Evolutionary conservation across 2,888 invertebrate species (phyloP), one percentile per base, ranked within the genome.

Genomic region (Argyresthia goedartella): DNA sequence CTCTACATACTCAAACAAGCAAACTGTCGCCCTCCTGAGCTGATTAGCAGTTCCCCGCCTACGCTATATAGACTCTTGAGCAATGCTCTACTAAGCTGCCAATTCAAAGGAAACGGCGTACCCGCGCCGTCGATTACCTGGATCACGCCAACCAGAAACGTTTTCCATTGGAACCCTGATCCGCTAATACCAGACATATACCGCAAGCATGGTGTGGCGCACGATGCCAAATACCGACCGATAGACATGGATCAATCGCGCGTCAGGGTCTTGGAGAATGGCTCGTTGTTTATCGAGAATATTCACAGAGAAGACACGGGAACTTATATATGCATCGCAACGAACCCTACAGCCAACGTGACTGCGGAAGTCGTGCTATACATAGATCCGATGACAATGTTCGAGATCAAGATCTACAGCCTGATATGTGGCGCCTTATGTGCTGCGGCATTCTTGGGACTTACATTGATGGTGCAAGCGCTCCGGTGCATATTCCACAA

Each of bases 331-430:
- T 98, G 97, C 72, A 91, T 92, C 68, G 96, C 95, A 44, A 90
- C 92, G 64, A 97, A 97, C 81, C 92, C 95, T 13, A 88, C 93
- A 58, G 93, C 93, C 52, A 96, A 95, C 72, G 85, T 89, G 35
- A 93, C 95, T 1, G 89, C 91, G 47, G 91, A 91, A 63, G 91
- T 97, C 39, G 69, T 92, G 50, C 86, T 96, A 52, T 92, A 93
- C 70, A 92, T 97, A 70, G 95, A 97, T 77, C 96, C 96, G 14
- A 90, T 92, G 65, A 92, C 95, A 54, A 92, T 96, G 86, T 91
- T 92, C 67, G 91, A 92, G 61, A 92, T 97, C 51, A 93, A 95
- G 76, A 91, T 97, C 57, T 89, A 92, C 65, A 96, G 96, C 74
- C 88, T 97, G 57, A 73, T 95, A 50, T 92, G 95, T 54, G 98